Conservation (phyloP, 2,888 invertebrate species). For the Liodrosophila aerea region DNA sequence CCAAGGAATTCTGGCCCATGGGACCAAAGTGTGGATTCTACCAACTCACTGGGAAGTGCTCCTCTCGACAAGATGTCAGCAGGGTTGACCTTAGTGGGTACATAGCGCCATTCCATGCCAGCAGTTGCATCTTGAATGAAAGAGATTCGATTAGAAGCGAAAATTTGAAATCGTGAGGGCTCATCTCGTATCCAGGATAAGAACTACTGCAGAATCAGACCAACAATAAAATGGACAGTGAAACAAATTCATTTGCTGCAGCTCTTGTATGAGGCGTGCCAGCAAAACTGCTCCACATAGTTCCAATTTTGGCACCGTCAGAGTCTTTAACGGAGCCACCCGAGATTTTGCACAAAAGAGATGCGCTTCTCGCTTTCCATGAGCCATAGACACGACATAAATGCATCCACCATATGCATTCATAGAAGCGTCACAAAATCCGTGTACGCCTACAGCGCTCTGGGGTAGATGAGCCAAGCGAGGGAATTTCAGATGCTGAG, state of each 20-base stretch:
- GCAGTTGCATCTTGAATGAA: background rate
- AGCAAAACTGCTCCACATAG: background rate
- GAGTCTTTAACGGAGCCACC: background rate
- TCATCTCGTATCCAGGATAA: background rate
- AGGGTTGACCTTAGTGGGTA: no score
- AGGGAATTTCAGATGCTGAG: no score
- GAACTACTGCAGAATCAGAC: background rate
- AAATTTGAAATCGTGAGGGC: background rate
- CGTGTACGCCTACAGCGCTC: no score
- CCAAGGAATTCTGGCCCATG: no score
- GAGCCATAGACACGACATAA: background rate
- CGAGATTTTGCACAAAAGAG: background rate
- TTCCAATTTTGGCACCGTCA: background rate
- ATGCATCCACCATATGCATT: constrained; percentile 4
- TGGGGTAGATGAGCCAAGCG: no score
- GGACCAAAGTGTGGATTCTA: no score
- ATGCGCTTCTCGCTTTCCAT: background rate
- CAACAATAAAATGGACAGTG: background rate
- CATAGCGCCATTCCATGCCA: no score
- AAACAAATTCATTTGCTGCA: background rate
- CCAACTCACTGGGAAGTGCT: no score
- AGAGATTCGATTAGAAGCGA: background rate
- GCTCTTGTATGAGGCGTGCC: background rate
- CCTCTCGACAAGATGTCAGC: no score
- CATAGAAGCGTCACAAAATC: no score